Percentiles rank a stretch among this genome's conserved stretches.
phyloP scores from a whole-genome alignment of 2,113 vertebrate genomes.

The Prunella fulvescens region DNA sequence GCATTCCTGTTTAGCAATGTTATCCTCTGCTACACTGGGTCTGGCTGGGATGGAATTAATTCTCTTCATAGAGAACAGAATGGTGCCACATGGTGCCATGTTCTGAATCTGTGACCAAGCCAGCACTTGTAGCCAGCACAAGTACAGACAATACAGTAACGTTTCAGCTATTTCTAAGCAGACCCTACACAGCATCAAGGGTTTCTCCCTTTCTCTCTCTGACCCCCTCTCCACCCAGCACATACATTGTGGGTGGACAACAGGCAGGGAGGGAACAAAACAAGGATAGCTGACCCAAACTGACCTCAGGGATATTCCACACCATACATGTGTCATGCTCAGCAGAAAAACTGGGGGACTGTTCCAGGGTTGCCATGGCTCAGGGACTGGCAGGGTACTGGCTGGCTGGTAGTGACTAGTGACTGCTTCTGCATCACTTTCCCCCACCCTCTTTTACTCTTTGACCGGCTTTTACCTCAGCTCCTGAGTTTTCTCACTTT shows the following conservation, averaged over 20 bases:
- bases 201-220: background rate
- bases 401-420: background rate
- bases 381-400: background rate
- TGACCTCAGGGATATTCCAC: background rate
- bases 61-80: background rate
- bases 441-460: background rate
- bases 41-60: background rate
- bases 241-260: accelerated
- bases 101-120: background rate
- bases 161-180: background rate
- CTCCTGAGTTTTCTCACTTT: background rate
- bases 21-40: background rate
- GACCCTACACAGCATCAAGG: background rate
- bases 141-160: background rate
- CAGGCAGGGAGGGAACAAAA: background rate
- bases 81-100: background rate
- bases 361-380: background rate
- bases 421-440: background rate
- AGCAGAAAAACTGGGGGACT: background rate
- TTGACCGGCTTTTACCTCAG: background rate
- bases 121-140: too few relatives aligned
- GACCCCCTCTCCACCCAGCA: background rate
- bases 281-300: background rate
- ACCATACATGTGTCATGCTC: background rate
- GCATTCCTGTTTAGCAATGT: background rate